Conservation (phyloP, 2,888 invertebrate species). For the Dynastes maya region DNA sequence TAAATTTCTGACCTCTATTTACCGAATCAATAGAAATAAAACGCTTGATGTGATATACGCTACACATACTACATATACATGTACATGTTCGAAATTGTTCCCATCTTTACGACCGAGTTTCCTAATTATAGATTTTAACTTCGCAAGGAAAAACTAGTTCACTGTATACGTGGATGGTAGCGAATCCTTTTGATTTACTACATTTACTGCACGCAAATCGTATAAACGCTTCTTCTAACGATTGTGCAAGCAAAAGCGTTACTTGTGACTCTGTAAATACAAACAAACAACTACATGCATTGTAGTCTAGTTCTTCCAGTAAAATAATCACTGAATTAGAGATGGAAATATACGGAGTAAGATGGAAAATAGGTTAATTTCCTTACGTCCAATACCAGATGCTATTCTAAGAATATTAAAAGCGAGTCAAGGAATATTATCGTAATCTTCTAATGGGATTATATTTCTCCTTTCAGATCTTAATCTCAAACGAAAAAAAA, state of each 20-base stretch:
- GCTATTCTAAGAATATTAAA: conserved; percentile 4
- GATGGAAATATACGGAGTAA: background rate
- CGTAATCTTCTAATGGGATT: background rate
- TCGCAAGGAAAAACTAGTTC: conserved; percentile 39
- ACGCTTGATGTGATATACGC: background rate
- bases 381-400: background rate
- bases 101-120: conserved; percentile 35
- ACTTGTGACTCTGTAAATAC: background rate
- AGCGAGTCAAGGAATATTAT: background rate
- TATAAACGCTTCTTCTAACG: background rate
- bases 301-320: background rate
- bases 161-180: conserved; percentile 4
- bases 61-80: conserved; percentile 28
- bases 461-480: conserved; percentile 65
- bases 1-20: conserved; percentile 47
- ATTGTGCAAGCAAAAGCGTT: background rate
- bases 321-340: background rate
- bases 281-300: conserved; percentile 9
- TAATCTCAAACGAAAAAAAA: conserved; percentile 76
- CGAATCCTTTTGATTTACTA: conserved; percentile 6
- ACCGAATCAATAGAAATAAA: conserved; percentile 39
- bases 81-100: conserved; percentile 12
- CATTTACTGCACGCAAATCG: conserved; percentile 1
- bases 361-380: conserved; percentile 18
- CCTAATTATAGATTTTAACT: conserved; percentile 45